Conservation (phyloP, 2,888 invertebrate genomes). For the Epistrophella euchroma region DNA sequence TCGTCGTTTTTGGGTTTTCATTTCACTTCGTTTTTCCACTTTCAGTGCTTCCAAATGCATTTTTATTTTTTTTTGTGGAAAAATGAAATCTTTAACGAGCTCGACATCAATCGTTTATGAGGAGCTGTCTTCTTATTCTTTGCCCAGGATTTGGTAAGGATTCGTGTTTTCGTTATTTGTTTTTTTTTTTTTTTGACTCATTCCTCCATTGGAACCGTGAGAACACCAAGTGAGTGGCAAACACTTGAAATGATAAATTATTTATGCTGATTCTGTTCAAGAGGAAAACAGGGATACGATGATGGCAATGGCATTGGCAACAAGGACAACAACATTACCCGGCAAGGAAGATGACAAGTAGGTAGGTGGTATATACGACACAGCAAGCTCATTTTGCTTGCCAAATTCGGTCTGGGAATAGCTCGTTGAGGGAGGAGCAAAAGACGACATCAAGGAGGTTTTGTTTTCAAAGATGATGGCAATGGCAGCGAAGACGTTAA, state of each 20-base stretch:
- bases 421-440: neutral
- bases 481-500: neutral
- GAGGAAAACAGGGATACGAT: conserved; percentile 41
- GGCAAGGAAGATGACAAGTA: conserved; percentile 37
- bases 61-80: neutral
- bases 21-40: conserved; percentile 47
- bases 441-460: conserved; percentile 23
- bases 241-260: conserved; percentile 71
- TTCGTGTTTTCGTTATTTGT: conserved; percentile 23
- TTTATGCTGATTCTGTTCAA: conserved; percentile 62
- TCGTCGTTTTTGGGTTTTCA: conserved; percentile 39
- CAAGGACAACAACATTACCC: conserved; percentile 45
- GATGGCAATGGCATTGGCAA: conserved; percentile 47
- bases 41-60: conserved; percentile 19
- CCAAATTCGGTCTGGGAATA: conserved; percentile 22
- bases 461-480: neutral
- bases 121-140: conserved; percentile 35
- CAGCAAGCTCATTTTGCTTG: conserved; percentile 19
- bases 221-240: conserved; percentile 55
- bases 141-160: conserved; percentile 12
- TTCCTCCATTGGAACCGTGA: conserved; percentile 39
- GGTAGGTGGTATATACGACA: neutral
- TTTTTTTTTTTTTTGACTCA: conserved; percentile 23
- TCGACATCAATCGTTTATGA: conserved; percentile 50
- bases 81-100: conserved; percentile 57